Base-by-base conservation (phyloP, 2,113 vertebrate genomes). In the Myiozetetes cayanensis region DNA sequence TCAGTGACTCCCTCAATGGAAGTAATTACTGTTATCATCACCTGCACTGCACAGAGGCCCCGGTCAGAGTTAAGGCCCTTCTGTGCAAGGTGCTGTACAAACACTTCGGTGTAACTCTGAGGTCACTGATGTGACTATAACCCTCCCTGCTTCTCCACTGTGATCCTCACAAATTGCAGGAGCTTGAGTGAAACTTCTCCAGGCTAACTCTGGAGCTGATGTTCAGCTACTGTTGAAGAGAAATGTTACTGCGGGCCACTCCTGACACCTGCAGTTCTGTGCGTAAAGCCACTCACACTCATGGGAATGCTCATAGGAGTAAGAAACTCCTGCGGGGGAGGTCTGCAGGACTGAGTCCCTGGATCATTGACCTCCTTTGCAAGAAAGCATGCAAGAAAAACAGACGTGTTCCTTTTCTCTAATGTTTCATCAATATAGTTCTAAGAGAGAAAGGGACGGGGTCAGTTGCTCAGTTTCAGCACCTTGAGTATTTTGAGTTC, bases 291-390 rank as follows among this genome's bases (percentile, higher is more conserved):
- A 77, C 79, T 95, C 82, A 81, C 55, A 62, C 72, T 94, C 73
- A 72, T 18, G 70, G 93, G 94, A 96, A 94, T 96, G 94, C 92
- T 95, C 65, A 11, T 47, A 17, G 2, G 50, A 90, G 58, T 90
- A 78, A 78, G 68, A 67, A 93, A 89, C 61, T 92, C 53, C 71
- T 21, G 62, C 1, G n/a, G 86, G 86, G 63, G 81, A 89, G 52
- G 61, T 56, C 88, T 94, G 80, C 65, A 59, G 75, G 70, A 49
- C 21, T 77, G 88, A 90, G 79, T 90, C 88, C 90, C 93, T 75
- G 41, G 41, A 55, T 44, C 3, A 3, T 4, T 35, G 35, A 78
- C 81, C 61, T 92, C 68, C 70, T 94, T 50, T 93, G 72, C 84
- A 92, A 93, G 35, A 84, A 91, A 92, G 24, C 19, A 70, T 3